Base-by-base conservation (phyloP, 2,888 invertebrate species). In the Drosophila birchii region DNA sequence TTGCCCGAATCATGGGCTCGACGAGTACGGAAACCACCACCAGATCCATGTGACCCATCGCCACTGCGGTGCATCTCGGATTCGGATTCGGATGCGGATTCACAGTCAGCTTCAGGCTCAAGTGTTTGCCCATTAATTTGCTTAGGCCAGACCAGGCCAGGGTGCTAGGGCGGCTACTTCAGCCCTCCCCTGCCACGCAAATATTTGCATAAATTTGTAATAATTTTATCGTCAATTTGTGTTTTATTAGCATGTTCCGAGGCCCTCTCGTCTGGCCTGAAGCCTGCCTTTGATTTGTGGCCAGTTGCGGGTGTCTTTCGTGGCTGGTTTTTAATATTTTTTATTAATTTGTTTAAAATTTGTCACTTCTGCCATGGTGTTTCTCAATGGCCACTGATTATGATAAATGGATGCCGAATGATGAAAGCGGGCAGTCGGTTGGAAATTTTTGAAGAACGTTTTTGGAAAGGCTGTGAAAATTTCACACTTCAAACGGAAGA, bases 201-300 rank as follows among this genome's bases (percentile, higher is more conserved):
- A 89, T 84, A 91, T 91, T 91, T 91, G 89, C 91, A 91, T 91
- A 91, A 90, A 90, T 90, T 90, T 90, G 90, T 90, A 90, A 91
- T 90, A 90, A 89, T 90, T 91, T 91, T 80, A 86, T 88, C 81
- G 88, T 86, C 89, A 89, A 91, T 90, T 90, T 90, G 88, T 79
- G 79, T 90, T 90, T 90, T 90, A 90, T 90, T 91, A 89, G 88
- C 90, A 78, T 84, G 89, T 90, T 86, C 72, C 83, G 70, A 80
- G 80, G 69, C 77, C 75, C 83, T 81, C 78, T 72, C 61, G 73
- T 73, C 72, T 55, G 45, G 54, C 32, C 34, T 49, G 51, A 58
- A 49, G 61, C 69, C 67, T 76, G 75, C 38, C 76, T 78, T 63
- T 86, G 84, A 84, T 86, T 86, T 84, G 84, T 86, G 84, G 75